Conservation (phyloP, 2,113 vertebrate genomes). For the Catharus bicknelli region DNA sequence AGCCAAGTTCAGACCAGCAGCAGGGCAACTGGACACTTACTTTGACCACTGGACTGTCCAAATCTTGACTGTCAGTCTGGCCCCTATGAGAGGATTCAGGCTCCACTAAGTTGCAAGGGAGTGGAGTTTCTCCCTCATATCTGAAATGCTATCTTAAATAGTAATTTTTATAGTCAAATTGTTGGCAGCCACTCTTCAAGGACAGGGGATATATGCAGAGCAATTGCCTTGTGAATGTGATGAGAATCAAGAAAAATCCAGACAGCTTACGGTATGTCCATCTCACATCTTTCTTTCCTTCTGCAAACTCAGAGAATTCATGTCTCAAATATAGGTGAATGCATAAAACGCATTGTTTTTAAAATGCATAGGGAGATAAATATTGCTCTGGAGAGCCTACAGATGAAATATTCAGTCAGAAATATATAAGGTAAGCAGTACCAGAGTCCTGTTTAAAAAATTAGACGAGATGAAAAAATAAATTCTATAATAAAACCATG, state of each 20-base stretch:
- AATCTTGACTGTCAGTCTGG: background rate
- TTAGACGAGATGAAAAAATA: background rate
- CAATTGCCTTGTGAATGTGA: background rate
- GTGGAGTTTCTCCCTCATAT: background rate
- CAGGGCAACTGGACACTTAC: background rate
- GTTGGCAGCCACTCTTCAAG: background rate
- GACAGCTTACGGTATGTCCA: background rate
- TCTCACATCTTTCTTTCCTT: background rate
- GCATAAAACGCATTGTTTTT: background rate
- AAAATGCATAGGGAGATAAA: background rate
- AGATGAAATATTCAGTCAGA: background rate
- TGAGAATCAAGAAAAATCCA: background rate
- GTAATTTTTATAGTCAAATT: background rate
- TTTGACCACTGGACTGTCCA: background rate
- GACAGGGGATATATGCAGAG: background rate
- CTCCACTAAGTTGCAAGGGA: rapidly evolving
- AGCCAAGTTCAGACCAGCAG: background rate
- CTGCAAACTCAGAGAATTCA: background rate
- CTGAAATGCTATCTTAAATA: background rate
- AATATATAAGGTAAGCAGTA: background rate
- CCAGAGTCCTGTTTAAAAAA: background rate
- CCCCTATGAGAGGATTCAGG: rapidly evolving
- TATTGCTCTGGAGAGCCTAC: background rate
- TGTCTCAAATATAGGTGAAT: background rate
- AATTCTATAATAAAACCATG: background rate